Conservation (phyloP, 2,888 invertebrate species). For the Apamea monoglypha region DNA sequence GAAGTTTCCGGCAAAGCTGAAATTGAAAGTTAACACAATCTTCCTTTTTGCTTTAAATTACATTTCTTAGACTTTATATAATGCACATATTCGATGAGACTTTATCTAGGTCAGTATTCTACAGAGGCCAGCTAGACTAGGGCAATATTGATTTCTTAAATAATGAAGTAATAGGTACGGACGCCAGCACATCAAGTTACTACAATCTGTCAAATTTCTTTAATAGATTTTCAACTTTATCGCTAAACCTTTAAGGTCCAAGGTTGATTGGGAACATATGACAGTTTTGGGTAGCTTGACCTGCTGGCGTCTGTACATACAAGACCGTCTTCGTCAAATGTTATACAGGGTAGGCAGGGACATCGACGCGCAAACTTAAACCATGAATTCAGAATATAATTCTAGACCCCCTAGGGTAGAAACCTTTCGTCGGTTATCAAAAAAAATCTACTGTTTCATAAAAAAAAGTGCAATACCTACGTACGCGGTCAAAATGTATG, state of each 20-base stretch:
- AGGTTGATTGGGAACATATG: no score
- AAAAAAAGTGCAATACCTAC: neutral
- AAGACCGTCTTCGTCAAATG: neutral
- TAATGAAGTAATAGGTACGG: neutral
- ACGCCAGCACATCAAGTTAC: no score
- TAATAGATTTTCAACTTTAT: no score
- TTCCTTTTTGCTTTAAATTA: neutral
- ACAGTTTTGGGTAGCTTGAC: no score
- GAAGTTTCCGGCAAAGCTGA: neutral
- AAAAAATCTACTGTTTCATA: neutral
- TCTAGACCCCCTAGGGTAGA: neutral
- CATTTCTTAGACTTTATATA: neutral
- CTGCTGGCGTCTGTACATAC: no score
- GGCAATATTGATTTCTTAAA: slow-evolving; percentile 45
- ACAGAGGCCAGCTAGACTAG: neutral
- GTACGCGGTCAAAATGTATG: neutral
- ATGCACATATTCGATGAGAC: neutral
- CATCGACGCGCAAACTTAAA: neutral
- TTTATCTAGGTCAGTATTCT: slow-evolving; percentile 25
- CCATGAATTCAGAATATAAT: neutral
- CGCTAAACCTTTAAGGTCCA: no score
- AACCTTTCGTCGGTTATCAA: no score
- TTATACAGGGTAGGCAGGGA: neutral
- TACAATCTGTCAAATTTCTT: no score
- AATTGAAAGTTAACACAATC: neutral